Percentiles rank a stretch among this genome's conserved stretches.
phyloP scores from a whole-genome alignment of 2,113 vertebrate species.

The Chelonoidis abingdonii region DNA sequence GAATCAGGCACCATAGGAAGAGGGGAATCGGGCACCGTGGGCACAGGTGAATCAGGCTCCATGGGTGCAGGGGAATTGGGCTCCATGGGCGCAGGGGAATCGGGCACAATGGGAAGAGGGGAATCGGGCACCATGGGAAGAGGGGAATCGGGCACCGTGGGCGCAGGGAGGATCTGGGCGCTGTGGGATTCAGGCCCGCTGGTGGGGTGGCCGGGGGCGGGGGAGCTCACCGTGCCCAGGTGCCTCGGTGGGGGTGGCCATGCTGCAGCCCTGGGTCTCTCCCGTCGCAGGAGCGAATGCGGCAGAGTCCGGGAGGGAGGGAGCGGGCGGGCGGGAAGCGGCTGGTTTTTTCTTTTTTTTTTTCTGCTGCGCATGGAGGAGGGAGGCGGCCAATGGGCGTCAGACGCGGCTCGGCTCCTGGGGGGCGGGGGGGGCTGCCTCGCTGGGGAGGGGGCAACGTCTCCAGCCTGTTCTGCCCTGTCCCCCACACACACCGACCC shows the following conservation, averaged over 20 bases:
- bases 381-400: neutral
- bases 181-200: no score
- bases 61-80: no score
- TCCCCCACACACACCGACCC: neutral
- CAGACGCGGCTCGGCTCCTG: neutral
- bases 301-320: neutral
- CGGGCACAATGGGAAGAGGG: no score
- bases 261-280: constrained; percentile 14
- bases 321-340: neutral
- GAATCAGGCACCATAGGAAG: no score
- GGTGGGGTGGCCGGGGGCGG: neutral
- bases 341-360: neutral
- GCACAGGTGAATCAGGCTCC: neutral
- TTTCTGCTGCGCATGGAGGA: neutral
- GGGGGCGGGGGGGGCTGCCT: neutral
- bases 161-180: no score
- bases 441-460: neutral
- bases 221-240: constrained; percentile 55
- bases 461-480: neutral
- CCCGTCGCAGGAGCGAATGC: neutral
- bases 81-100: no score
- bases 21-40: no score
- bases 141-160: neutral
- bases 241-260: constrained; percentile 66
- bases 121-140: no score